Percentiles rank a stretch among this genome's conserved stretches.
Evolutionary conservation across 2,888 invertebrate species (phyloP).

Genomic region (Sarcophaga rosellei): DNA sequence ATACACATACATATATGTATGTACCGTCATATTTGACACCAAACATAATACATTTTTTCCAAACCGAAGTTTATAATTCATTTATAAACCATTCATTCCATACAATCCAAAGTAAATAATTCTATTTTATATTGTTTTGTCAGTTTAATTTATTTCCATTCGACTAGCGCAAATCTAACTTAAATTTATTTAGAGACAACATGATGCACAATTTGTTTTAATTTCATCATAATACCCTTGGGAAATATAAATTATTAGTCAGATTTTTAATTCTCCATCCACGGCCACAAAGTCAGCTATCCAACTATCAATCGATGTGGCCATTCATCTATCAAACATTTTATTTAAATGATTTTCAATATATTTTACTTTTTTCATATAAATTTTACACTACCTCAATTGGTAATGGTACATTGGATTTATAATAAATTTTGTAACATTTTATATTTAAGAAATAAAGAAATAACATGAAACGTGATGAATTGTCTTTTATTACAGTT

Average conservation of each 20-base stretch:
- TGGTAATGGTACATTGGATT: too few relatives aligned
- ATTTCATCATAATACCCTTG: constrained; percentile 22
- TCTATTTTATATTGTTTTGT: not conserved
- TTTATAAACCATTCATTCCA: too few relatives aligned
- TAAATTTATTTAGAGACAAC: not conserved
- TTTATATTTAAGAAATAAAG: not conserved
- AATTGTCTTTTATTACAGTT: too few relatives aligned
- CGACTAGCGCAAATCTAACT: not conserved
- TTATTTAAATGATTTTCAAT: not conserved
- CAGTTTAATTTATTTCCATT: not conserved
- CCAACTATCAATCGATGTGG: not conserved
- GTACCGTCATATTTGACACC: too few relatives aligned
- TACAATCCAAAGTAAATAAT: too few relatives aligned
- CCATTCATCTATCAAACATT: constrained; percentile 3
- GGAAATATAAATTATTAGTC: constrained; percentile 17
- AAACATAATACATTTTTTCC: too few relatives aligned
- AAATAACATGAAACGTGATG: too few relatives aligned
- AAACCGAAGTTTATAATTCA: too few relatives aligned
- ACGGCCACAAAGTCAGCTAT: not conserved
- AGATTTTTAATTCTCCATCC: not conserved
- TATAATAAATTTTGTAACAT: not conserved
- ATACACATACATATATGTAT: too few relatives aligned
- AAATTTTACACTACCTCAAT: too few relatives aligned
- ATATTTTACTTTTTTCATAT: too few relatives aligned
- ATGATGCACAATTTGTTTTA: constrained; percentile 1